phyloP scores from a whole-genome alignment of 2,113 vertebrate genomes.

The Mustela lutreola region DNA sequence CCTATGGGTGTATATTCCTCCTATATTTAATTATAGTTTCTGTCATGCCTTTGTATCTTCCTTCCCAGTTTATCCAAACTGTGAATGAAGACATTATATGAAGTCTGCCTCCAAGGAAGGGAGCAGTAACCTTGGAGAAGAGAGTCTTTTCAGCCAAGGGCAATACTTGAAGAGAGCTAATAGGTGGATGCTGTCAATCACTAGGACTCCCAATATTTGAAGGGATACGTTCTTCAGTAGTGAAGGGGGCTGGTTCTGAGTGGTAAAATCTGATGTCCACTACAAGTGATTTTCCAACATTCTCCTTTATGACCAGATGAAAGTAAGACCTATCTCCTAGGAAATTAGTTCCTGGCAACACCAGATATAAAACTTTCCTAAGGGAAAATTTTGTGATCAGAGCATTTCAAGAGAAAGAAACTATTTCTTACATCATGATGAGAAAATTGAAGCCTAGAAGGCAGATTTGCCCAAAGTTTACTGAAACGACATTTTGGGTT shows the following conservation, averaged over 20 bases:
- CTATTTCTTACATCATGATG: background rate
- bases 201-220: background rate
- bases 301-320: background rate
- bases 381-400: background rate
- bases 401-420: background rate
- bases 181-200: background rate
- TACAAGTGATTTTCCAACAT: background rate
- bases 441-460: background rate
- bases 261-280: background rate
- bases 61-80: background rate
- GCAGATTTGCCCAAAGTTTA: background rate
- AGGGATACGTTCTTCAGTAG: background rate
- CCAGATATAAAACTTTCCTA: background rate
- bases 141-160: background rate
- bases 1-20: background rate
- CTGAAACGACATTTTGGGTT: background rate
- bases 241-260: background rate
- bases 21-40: background rate
- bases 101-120: background rate
- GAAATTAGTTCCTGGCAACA: background rate
- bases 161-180: background rate
- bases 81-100: background rate
- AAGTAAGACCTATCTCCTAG: background rate
- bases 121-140: background rate
- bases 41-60: background rate